Conservation (phyloP, 2,797 vertebrate species). For the Salarias fasciatus region DNA sequence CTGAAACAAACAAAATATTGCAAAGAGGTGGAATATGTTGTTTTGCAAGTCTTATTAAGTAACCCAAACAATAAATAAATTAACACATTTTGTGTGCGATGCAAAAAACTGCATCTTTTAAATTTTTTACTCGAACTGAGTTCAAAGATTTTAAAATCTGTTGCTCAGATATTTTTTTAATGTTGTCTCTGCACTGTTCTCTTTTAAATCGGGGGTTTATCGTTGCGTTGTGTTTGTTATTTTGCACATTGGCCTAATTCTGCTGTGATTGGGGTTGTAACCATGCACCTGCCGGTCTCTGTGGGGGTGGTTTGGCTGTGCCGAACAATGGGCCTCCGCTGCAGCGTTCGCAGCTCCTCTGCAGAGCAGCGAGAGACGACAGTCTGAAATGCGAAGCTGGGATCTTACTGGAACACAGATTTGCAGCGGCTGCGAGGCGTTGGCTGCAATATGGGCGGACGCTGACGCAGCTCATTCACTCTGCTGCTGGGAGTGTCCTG, state of each 20-base stretch:
- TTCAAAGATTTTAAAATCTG: too few species aligned
- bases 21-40: too few species aligned
- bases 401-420: conserved; percentile 33
- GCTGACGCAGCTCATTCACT: conserved; percentile 72
- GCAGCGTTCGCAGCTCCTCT: conserved; percentile 15
- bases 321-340: conserved; percentile 6
- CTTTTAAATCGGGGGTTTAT: too few species aligned
- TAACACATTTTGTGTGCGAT: too few species aligned
- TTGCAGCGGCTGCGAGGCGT: conserved; percentile 45
- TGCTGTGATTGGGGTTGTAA: background rate
- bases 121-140: too few species aligned
- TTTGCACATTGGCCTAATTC: background rate
- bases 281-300: background rate
- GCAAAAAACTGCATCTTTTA: too few species aligned
- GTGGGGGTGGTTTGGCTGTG: conserved; percentile 7
- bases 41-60: too few species aligned
- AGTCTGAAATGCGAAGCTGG: conserved; percentile 19
- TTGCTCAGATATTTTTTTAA: too few species aligned
- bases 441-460: conserved; percentile 59
- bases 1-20: too few species aligned
- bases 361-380: conserved; percentile 29
- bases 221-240: too few species aligned
- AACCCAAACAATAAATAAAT: too few species aligned
- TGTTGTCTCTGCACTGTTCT: too few species aligned
- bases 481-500: conserved; percentile 67